Evolutionary conservation across 1,140 invertebrate species (phyloP).

Genomic region (Alviniconcha marisindica): DNA sequence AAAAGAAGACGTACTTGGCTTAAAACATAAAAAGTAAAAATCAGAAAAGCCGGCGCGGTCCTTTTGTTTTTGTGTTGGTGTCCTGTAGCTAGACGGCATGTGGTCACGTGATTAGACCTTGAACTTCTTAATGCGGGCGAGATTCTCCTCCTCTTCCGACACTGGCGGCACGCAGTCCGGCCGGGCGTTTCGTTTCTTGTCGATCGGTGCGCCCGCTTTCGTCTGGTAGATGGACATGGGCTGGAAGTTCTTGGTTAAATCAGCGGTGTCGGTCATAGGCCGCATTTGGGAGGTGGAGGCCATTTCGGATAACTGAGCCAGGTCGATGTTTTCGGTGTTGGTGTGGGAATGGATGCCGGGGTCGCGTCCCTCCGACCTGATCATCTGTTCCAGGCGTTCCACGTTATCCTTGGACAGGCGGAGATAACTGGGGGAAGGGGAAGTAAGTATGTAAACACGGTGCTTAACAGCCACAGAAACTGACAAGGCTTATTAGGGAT

Average conservation of each 20-base stretch:
- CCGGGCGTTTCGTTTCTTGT: neutral
- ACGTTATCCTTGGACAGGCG: conserved; percentile 27
- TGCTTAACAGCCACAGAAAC: too few species aligned
- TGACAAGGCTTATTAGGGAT: too few species aligned
- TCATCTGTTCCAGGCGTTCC: conserved; percentile 1
- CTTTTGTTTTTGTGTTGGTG: too few species aligned
- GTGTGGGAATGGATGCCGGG: neutral
- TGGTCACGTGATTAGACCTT: neutral
- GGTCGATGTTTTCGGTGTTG: neutral
- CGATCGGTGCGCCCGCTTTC: neutral
- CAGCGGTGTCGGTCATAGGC: too few species aligned
- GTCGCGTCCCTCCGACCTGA: neutral
- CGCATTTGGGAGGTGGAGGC: too few species aligned
- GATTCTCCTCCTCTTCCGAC: neutral
- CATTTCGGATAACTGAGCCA: too few species aligned
- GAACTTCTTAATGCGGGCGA: neutral
- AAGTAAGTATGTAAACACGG: too few species aligned
- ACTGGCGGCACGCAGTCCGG: neutral
- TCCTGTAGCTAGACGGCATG: too few species aligned
- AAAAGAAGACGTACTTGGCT: too few species aligned
- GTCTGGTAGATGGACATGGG: neutral
- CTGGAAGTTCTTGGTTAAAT: neutral
- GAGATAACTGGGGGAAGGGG: neutral
- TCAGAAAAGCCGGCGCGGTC: too few species aligned
- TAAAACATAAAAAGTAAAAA: too few species aligned